A percentile compares a stretch with the other conserved stretches of the same genome.
phyloP scores from a whole-genome alignment of 2,888 invertebrate genomes.

The Coleophora flavipennella region DNA sequence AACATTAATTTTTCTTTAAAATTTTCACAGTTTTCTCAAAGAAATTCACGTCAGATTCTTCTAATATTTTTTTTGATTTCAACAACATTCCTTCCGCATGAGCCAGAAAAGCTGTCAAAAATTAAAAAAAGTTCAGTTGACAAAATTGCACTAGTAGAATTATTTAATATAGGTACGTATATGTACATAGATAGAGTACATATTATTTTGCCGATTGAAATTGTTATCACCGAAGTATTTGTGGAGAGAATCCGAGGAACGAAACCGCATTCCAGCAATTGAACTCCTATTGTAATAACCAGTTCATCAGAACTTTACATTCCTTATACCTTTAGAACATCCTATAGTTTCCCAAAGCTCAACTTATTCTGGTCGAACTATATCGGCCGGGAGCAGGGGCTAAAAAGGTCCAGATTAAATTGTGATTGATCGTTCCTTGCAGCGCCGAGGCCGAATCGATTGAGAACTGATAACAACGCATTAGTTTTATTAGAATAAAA shows the following conservation, averaged over 20 bases:
- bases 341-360: neutral
- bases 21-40: too few relatives aligned
- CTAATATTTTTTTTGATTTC: too few relatives aligned
- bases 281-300: slow-evolving; percentile 15
- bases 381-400: slow-evolving; percentile 26
- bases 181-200: too few relatives aligned
- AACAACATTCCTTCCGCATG: too few relatives aligned
- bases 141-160: too few relatives aligned
- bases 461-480: slow-evolving; percentile 38
- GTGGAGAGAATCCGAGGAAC: slow-evolving; percentile 15
- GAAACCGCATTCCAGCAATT: slow-evolving; percentile 25
- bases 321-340: neutral
- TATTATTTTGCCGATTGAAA: too few relatives aligned
- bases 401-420: slow-evolving; percentile 47
- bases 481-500: slow-evolving; percentile 52
- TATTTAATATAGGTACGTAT: too few relatives aligned
- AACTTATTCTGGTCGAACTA: neutral
- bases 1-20: too few relatives aligned
- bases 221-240: too few relatives aligned
- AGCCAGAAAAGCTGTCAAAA: too few relatives aligned
- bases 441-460: slow-evolving; percentile 44
- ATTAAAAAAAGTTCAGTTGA: too few relatives aligned
- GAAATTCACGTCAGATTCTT: too few relatives aligned
- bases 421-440: slow-evolving; percentile 54
- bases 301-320: neutral